A percentile compares a stretch with the other conserved stretches of the same genome.
phyloP scores from a whole-genome alignment of 1,140 invertebrate genomes.

The Dufourea novaeangliae region DNA sequence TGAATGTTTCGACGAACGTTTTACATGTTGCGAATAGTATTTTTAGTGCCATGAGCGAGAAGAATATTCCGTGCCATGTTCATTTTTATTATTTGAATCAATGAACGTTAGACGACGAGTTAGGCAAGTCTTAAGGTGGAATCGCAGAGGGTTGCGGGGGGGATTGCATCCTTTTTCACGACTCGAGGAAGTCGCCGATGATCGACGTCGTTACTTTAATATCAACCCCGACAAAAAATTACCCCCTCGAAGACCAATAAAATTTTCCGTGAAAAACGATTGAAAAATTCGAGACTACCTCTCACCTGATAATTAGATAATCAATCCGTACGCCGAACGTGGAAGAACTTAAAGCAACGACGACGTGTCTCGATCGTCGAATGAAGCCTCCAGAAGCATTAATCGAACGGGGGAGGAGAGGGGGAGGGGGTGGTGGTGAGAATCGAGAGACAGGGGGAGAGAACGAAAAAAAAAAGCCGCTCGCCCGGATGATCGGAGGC shows the following conservation, averaged over 20 bases:
- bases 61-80: neutral
- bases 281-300: too few relatives aligned
- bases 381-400: neutral
- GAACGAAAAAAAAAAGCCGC: too few relatives aligned
- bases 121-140: neutral
- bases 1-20: too few relatives aligned
- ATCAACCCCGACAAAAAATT: neutral
- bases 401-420: neutral
- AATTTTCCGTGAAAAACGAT: too few relatives aligned
- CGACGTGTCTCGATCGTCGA: neutral
- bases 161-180: neutral
- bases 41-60: too few relatives aligned
- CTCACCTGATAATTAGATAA: too few relatives aligned
- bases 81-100: neutral
- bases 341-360: too few relatives aligned
- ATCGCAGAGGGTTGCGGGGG: neutral
- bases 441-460: neutral
- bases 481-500: constrained; percentile 15
- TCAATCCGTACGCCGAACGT: too few relatives aligned
- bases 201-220: neutral
- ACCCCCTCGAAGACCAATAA: too few relatives aligned
- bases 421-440: too few relatives aligned
- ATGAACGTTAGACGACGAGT: neutral
- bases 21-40: too few relatives aligned
- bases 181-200: too few relatives aligned